Base-by-base conservation (phyloP, 2,797 vertebrate genomes). In the Cirrhinus molitorella region DNA sequence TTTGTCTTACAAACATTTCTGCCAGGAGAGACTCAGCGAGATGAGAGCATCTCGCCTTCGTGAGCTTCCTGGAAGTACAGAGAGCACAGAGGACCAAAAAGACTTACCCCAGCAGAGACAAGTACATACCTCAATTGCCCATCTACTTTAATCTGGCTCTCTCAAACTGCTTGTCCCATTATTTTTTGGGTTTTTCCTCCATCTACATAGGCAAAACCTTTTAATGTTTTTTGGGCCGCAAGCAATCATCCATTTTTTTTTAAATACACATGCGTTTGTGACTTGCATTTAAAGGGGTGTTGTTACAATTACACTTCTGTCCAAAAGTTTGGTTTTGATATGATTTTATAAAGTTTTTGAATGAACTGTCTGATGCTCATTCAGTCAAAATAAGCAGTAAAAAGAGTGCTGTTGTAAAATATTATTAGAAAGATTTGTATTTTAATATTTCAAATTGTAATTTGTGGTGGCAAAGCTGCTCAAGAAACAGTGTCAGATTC, bases 31-130 rank as follows among this genome's bases (percentile, higher is more conserved):
- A 87, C 87, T 88, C 80, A 78, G 91, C 74, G 90, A 92, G 89
- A 92, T 90, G 88, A 89, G 88, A 89, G 70, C 90, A 90, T 90
- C 91, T 92, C 89, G 89, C 87, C 87, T 88, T 82, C 89, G 72
- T 87, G 89, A 91, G 89, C 89, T 89, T 90, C 87, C 90, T 89
- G 90, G 89, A 87, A 81, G 88, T 89, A 91, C 87, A 88, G 90
- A 90, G 85, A 92, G 87, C 89, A 89, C 86, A 86, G 91, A 90
- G 85, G 91, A 91, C 91, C 91, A 90, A 89, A 90, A 88, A 89
- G 91, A 92, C 80, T 88, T 90, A 89, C 88, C 81, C 57, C 91
- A 88, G 71, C 87, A 85, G 85, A 90, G 87, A 91, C 91, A 91
- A 90, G 91, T 92, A 92, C 89, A 89, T 84, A 77, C 79, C 85